Base-by-base conservation (phyloP, 2,113 vertebrate species). In the Glaucidium brasilianum region DNA sequence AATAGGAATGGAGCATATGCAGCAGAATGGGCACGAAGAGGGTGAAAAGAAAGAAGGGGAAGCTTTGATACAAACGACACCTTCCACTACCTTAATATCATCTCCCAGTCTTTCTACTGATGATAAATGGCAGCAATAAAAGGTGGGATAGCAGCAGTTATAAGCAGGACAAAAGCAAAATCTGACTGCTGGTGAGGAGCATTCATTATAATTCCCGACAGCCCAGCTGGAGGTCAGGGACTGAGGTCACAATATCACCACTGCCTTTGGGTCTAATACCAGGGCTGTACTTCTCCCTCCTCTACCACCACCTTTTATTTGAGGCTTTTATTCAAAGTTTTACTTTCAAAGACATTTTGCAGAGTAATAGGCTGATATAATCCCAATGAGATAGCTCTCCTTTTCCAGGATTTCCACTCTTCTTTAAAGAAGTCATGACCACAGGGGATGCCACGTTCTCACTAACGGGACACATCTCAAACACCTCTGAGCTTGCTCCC, bases 61-160 rank as follows among this genome's bases (percentile, higher is more conserved):
- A 72, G 76, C 83, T 95, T 92, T 90, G 85, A 90, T 71, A 97
- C 72, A 92, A 92, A 95, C 1, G 37, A 53, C 86, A 90, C 78
- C 88, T 93, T 95, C 97, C 83, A 78, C 92, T 91, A 91, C 84
- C 88, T 95, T 94, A 73, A 90, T 94, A 97, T 95, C 63, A 97
- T 97, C 82, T 84, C 73, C 81, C 63, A 94, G 85, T 64, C 94
- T 56, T 93, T 96, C 96, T 95, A 88, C 66, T 3, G 20, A 69
- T 97, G 96, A 97, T 90, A 75, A 96, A 97, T 92, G 67, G 50
- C 75, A 88, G 93, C 86, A 97, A 98, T 96, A 96, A 97, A 95
- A 95, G 64, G 60, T 53, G 58, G 78, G 75, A 90, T 2, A 90
- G 85, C 67, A 41, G 74, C 76, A 68, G 87, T 69, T 83, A 92